Conservation (phyloP, 2,797 vertebrate species). For the Lemur catta region DNA sequence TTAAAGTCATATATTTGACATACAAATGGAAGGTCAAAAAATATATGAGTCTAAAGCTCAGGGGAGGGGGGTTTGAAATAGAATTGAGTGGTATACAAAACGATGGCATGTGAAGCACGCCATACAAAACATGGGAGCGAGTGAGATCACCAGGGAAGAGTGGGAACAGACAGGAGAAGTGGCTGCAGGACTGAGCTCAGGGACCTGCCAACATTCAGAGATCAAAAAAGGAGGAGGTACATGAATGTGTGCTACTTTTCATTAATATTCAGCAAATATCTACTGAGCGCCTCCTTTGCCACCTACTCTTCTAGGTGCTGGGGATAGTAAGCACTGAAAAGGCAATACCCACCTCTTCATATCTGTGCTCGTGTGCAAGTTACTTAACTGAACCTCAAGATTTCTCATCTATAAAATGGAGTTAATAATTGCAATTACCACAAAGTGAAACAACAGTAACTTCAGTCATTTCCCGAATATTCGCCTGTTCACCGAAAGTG, state of each 20-base stretch:
- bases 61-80: background rate
- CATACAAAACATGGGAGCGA: accelerated
- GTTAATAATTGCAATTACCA: background rate
- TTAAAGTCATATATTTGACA: background rate
- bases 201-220: background rate
- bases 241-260: background rate
- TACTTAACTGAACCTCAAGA: background rate
- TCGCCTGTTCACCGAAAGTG: background rate
- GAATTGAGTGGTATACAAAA: background rate
- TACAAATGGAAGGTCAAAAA: background rate
- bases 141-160: background rate
- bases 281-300: background rate
- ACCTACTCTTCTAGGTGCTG: background rate
- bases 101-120: accelerated
- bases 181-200: background rate
- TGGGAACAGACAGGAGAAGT: background rate
- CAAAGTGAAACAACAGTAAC: background rate
- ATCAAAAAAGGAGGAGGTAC: background rate
- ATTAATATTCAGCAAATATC: background rate
- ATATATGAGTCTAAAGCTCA: background rate
- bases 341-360: background rate
- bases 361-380: background rate
- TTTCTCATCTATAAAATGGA: background rate
- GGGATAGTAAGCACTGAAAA: background rate
- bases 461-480: background rate